These are phyloP conservation scores for Ditula angustiorana DNA, from an alignment of 2,888 invertebrate genomes.

Conservation along the genomic window DNA sequence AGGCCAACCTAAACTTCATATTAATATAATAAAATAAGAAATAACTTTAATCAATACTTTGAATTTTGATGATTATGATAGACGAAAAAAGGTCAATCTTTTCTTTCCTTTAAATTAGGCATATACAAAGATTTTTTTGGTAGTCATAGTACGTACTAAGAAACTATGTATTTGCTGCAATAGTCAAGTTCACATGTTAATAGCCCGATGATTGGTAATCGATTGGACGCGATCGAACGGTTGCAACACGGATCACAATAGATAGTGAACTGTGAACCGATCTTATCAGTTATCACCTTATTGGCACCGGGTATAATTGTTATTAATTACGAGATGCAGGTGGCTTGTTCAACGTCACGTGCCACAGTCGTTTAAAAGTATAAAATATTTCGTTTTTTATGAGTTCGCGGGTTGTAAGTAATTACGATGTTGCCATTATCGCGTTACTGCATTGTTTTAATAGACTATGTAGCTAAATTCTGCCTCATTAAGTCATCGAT, in stretches of 20 bases:
- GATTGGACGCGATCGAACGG: neutral
- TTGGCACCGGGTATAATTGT: conserved; percentile 56
- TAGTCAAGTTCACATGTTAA: neutral
- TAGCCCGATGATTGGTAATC: conserved; percentile 1
- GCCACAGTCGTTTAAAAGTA: neutral
- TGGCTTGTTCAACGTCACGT: conserved; percentile 40
- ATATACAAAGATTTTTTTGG: too few relatives aligned
- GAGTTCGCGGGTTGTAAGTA: conserved; percentile 2
- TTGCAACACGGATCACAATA: conserved; percentile 24
- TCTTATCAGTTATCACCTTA: conserved; percentile 45
- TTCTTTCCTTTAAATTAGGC: too few relatives aligned
- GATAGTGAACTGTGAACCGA: conserved; percentile 34
- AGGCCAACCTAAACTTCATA: too few relatives aligned
- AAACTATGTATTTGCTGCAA: neutral
- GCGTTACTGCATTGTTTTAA: neutral
- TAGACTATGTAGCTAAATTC: neutral
- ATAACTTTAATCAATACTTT: too few relatives aligned
- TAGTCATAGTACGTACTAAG: neutral
- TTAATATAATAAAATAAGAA: too few relatives aligned
- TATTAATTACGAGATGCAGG: conserved; percentile 60
- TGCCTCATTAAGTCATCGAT: too few relatives aligned
- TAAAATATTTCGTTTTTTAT: conserved; percentile 7
- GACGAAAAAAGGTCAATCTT: too few relatives aligned
- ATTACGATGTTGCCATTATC: neutral
- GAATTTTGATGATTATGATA: too few relatives aligned